Evolutionary conservation across 2,888 invertebrate species (phyloP), one percentile per base, ranked within the genome.

Genomic region (Habrosyne pyritoides): DNA sequence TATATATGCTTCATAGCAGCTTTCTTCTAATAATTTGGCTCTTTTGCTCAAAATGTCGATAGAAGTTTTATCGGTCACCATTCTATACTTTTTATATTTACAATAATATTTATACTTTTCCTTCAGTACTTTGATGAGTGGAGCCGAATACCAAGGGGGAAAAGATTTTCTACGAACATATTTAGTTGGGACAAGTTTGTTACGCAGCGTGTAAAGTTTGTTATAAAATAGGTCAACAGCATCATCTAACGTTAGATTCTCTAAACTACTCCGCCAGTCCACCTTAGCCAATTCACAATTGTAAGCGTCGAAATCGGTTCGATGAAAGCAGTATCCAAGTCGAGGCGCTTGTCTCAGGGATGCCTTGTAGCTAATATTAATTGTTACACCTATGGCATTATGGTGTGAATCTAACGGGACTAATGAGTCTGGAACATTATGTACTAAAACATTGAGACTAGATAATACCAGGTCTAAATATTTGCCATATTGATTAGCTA

Each of bases 61-160:
- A 26, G 59, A 55, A 26, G 56, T 28, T 47, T 61, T 53, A 18
- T 67, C 63, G 2, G 42, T 24, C 1, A 6, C 12, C n/a, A 56
- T 59, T 0, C 53, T 48, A 18, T 59, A 59, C 0, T 18, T 33
- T 42, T 55, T 55, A 42, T 53, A 58, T 48, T 55, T 56, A 12
- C 12, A 2, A 21, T 46, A 46, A 8, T 21, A 57, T 30, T 58
- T 55, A 2, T n/a, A 22, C 42, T 63, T 62, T 58, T 57, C 53
- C 50, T 63, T 67, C 0, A 66, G 21, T 0, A 65, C 24, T 60
- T 64, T 69, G 21, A 57, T 64, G 14, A 69, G 28, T 2, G 63
- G 52, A 2, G 58, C 28, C n/a, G 46, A 66, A 24, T 62, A 65
- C 68, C 68, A 69, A 4, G 54, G 53, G 2, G 66, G 63, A 30